A percentile compares a stretch with the other conserved stretches of the same genome.
These are phyloP conservation scores for Centroberyx gerrardi DNA, from an alignment of 2,797 vertebrate genomes.

Conservation along the genomic window DNA sequence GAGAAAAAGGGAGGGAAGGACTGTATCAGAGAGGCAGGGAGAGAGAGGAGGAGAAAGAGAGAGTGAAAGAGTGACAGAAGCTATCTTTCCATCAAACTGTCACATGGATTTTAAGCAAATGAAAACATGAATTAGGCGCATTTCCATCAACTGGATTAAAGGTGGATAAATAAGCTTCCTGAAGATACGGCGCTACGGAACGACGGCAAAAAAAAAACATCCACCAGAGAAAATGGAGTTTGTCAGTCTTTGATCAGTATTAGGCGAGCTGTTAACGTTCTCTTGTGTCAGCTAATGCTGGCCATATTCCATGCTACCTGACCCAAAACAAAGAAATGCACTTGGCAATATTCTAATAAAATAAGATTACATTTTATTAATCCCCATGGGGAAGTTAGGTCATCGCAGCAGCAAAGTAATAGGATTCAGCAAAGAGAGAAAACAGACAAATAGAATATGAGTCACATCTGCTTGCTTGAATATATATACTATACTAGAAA, in stretches of 20 bases:
- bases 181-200: no score
- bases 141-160: not conserved
- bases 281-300: constrained; percentile 3
- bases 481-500: no score
- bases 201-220: no score
- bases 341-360: constrained; percentile 19
- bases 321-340: constrained; percentile 12
- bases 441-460: not conserved
- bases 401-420: not conserved
- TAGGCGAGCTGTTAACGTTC: not conserved
- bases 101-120: no score
- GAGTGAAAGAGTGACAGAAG: no score
- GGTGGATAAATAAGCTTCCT: not conserved
- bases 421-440: not conserved
- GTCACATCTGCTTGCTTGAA: no score
- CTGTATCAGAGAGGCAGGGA: no score
- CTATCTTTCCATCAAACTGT: no score
- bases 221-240: not conserved
- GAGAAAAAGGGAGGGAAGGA: no score
- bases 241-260: not conserved
- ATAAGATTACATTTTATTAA: constrained; percentile 37
- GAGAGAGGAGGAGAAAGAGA: no score
- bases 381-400: not conserved
- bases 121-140: not conserved
- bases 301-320: constrained; percentile 14